A percentile compares a stretch with the other conserved stretches of the same genome.
phyloP scores from a whole-genome alignment of 2,797 vertebrate genomes.

The Cephalopachus bancanus region DNA sequence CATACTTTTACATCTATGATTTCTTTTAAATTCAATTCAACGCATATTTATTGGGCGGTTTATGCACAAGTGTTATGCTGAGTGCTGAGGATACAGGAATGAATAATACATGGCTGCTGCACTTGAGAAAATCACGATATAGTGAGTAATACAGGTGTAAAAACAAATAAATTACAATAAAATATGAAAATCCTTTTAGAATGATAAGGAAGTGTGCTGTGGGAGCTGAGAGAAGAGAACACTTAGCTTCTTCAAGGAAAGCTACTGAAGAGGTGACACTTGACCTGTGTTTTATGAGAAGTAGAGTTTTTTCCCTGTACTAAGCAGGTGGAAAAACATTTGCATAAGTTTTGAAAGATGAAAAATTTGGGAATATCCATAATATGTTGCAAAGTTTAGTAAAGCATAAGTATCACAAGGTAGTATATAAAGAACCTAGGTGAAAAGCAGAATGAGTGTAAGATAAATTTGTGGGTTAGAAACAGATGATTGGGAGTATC shows the following conservation, averaged over 20 bases:
- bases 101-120: constrained; percentile 77
- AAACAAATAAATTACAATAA: constrained; percentile 74
- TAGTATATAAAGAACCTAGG: neutral
- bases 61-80: constrained; percentile 67
- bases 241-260: neutral
- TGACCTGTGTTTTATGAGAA: neutral
- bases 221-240: neutral
- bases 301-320: neutral
- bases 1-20: constrained; percentile 70
- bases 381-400: neutral
- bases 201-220: neutral
- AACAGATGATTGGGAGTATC: neutral
- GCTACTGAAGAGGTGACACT: neutral
- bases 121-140: constrained; percentile 65
- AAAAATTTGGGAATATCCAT: neutral
- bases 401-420: neutral
- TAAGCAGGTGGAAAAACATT: neutral
- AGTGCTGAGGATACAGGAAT: constrained; percentile 74
- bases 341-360: neutral
- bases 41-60: constrained; percentile 72
- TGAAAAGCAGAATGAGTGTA: neutral
- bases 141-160: constrained; percentile 58
- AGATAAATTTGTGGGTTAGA: neutral
- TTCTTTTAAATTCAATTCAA: constrained; percentile 80
- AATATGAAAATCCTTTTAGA: constrained; percentile 65